A percentile compares a stretch with the other conserved stretches of the same genome.
These are phyloP conservation scores for Lepus oiostolus DNA, from an alignment of 2,797 vertebrate species.

Conservation along the genomic window DNA sequence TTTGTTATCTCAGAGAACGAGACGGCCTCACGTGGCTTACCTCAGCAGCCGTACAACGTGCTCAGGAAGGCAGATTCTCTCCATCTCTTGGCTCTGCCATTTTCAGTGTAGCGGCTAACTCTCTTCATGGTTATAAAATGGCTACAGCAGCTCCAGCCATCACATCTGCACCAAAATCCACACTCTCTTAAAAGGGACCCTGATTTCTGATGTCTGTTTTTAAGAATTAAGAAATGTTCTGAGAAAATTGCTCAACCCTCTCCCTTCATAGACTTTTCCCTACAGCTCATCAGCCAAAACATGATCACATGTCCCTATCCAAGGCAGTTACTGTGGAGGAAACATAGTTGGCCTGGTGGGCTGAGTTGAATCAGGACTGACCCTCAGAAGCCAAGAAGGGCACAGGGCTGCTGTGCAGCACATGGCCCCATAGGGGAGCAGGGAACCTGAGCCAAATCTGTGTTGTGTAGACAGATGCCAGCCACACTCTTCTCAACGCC, in stretches of 20 bases:
- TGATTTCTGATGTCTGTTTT: constrained; percentile 3
- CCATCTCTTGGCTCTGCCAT: neutral
- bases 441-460: neutral
- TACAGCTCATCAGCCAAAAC: neutral
- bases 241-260: neutral
- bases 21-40: neutral
- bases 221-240: constrained; percentile 24
- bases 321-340: neutral
- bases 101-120: neutral
- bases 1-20: neutral
- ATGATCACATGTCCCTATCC: neutral
- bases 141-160: neutral
- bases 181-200: neutral
- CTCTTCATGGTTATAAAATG: neutral
- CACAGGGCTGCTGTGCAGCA: neutral
- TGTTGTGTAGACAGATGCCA: neutral
- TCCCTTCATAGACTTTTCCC: neutral
- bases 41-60: neutral
- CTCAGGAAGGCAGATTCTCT: neutral
- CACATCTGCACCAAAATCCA: constrained; percentile 16
- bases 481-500: neutral
- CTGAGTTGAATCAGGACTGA: neutral
- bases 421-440: neutral
- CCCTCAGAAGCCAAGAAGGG: neutral
- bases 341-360: neutral